These are phyloP conservation scores for Hucho hucho DNA, from an alignment of 2,113 vertebrate species.

Conservation along the genomic window DNA sequence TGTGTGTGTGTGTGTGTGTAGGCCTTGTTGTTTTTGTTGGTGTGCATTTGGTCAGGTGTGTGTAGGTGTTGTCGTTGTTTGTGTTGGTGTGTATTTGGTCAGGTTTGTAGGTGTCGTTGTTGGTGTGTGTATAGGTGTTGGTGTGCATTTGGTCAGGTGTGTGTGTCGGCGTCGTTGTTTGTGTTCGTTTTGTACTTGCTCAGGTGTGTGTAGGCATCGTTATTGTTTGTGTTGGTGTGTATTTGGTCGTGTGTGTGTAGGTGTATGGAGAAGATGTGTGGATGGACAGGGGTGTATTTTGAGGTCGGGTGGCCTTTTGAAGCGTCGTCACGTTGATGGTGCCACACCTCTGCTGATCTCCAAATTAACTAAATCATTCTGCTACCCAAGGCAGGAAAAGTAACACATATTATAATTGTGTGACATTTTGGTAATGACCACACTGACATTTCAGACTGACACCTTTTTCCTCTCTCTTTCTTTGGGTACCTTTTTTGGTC, in stretches of 20 bases:
- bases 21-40: too few relatives aligned
- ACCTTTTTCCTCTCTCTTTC: constrained; percentile 42
- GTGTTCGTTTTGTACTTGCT: too few relatives aligned
- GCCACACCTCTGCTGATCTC: constrained; percentile 36
- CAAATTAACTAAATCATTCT: constrained; percentile 53
- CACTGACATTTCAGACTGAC: constrained; percentile 65
- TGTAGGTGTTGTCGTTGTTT: too few relatives aligned
- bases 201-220: too few relatives aligned
- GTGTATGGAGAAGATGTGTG: background rate
- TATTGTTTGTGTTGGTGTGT: too few relatives aligned
- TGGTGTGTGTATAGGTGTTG: background rate
- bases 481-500: constrained; percentile 25
- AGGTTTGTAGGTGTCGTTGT: background rate
- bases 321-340: constrained; percentile 30
- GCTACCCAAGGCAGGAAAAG: constrained; percentile 45
- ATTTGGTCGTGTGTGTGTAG: background rate
- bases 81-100: too few relatives aligned
- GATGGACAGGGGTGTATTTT: constrained; percentile 5
- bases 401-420: constrained; percentile 54
- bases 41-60: too few relatives aligned
- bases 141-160: background rate
- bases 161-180: too few relatives aligned
- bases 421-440: constrained; percentile 71
- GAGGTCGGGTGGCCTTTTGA: constrained; percentile 18
- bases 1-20: too few relatives aligned